Evolutionary conservation across 2,113 vertebrate genomes (phyloP).

Genomic region (Oncorhynchus tshawytscha): DNA sequence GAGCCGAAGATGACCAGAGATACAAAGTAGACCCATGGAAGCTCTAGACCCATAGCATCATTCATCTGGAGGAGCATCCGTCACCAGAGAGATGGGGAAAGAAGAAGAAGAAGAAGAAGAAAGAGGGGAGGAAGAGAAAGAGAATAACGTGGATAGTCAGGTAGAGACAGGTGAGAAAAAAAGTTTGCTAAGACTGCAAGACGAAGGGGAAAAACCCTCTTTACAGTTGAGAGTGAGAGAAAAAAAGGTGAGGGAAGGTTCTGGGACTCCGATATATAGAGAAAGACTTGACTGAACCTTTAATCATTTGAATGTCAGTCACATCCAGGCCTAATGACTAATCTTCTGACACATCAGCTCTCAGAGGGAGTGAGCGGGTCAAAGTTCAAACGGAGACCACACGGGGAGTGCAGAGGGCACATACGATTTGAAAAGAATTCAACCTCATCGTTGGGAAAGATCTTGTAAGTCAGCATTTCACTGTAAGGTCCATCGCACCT

Average conservation of each 20-base stretch:
- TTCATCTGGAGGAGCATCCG: constrained; percentile 85
- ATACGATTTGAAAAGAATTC: too few species aligned
- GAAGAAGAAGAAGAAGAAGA: too few species aligned
- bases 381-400: constrained; percentile 16
- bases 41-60: constrained; percentile 99
- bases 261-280: too few species aligned
- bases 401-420: neutral
- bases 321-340: constrained; percentile 33
- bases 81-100: constrained; percentile 15
- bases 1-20: constrained; percentile 99
- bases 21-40: constrained; percentile 99
- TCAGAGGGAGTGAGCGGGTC: constrained; percentile 24
- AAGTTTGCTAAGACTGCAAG: neutral
- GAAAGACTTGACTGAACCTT: too few species aligned
- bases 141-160: constrained; percentile 8
- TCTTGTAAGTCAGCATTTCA: too few species aligned
- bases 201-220: neutral
- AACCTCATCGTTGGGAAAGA: too few species aligned
- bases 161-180: constrained; percentile 17
- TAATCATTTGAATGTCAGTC: constrained; percentile 37
- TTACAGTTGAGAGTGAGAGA: too few species aligned
- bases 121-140: neutral
- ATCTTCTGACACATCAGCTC: constrained; percentile 29
- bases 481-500: too few species aligned
- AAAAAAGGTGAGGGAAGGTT: too few species aligned